These are phyloP conservation scores for Agrotis exclamationis DNA, from an alignment of 2,888 invertebrate species.

Conservation along the genomic window DNA sequence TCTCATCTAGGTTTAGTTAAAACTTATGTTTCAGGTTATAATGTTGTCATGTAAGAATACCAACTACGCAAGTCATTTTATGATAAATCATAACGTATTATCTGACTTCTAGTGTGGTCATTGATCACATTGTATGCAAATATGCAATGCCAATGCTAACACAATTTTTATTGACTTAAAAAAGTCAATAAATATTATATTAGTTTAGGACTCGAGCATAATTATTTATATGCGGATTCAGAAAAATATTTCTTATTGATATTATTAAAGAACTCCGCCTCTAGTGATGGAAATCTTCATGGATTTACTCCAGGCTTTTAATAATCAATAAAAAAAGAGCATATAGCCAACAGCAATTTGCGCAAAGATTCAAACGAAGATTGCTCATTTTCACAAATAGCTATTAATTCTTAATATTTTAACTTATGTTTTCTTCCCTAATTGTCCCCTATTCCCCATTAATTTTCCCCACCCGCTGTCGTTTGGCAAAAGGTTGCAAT, in stretches of 20 bases:
- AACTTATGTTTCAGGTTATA: background rate
- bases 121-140: constrained; percentile 3
- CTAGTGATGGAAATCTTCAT: background rate
- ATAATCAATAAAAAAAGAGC: constrained; percentile 1
- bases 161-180: background rate
- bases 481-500: constrained; percentile 5
- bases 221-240: background rate
- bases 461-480: background rate
- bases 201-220: background rate
- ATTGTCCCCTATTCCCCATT: constrained; percentile 1
- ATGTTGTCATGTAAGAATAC: background rate
- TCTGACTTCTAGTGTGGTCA: constrained; percentile 6
- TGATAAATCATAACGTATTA: background rate
- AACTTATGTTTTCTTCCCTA: constrained; percentile 9
- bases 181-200: constrained; percentile 16
- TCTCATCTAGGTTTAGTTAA: too few species aligned
- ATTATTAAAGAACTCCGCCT: background rate
- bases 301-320: constrained; percentile 1
- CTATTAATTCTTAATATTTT: background rate
- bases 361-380: background rate
- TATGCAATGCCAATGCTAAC: constrained; percentile 14
- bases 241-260: background rate
- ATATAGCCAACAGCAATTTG: background rate
- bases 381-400: background rate
- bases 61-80: background rate